Conservation (phyloP, 2,888 invertebrate species). For the Brachypalpus laphriformis region DNA sequence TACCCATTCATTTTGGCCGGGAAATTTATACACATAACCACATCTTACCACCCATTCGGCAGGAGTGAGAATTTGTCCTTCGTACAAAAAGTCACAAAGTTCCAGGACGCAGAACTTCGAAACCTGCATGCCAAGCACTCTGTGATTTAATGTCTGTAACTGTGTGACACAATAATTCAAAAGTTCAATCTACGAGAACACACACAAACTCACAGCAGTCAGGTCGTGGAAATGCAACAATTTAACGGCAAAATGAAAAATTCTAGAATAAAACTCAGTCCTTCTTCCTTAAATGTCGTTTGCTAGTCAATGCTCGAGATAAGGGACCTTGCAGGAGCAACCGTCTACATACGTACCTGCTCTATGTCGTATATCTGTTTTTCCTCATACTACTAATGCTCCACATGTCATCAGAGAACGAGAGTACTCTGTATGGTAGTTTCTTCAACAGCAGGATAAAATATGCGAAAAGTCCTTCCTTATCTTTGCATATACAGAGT, state of each 20-base stretch:
- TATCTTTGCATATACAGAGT: constrained; percentile 60
- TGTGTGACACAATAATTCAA: constrained; percentile 71
- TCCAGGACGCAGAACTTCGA: constrained; percentile 32
- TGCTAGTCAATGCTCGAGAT: constrained; percentile 65
- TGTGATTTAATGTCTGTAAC: constrained; percentile 52
- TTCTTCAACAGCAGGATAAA: constrained; percentile 60
- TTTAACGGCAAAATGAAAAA: constrained; percentile 42
- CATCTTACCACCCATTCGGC: constrained; percentile 36
- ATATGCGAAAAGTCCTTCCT: constrained; percentile 73
- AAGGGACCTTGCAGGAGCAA: constrained; percentile 51
- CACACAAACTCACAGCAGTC: background rate
- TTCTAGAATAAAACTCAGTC: constrained; percentile 57
- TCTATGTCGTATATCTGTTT: too few relatives aligned
- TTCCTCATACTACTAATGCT: constrained; percentile 35
- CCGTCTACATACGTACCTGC: too few relatives aligned
- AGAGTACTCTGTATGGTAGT: constrained; percentile 14
- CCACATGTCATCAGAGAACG: constrained; percentile 47
- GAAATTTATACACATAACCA: constrained; percentile 47
- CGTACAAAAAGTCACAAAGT: constrained; percentile 44
- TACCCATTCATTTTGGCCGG: constrained; percentile 28
- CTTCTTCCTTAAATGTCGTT: constrained; percentile 67
- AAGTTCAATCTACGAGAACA: constrained; percentile 59
- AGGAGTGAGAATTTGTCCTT: constrained; percentile 2
- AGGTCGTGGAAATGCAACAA: constrained; percentile 58
- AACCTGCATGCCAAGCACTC: constrained; percentile 52